Evolutionary conservation across 2,797 vertebrate species (phyloP), one percentile per base, ranked within the genome.

Genomic region (Diglossa cyanea): DNA sequence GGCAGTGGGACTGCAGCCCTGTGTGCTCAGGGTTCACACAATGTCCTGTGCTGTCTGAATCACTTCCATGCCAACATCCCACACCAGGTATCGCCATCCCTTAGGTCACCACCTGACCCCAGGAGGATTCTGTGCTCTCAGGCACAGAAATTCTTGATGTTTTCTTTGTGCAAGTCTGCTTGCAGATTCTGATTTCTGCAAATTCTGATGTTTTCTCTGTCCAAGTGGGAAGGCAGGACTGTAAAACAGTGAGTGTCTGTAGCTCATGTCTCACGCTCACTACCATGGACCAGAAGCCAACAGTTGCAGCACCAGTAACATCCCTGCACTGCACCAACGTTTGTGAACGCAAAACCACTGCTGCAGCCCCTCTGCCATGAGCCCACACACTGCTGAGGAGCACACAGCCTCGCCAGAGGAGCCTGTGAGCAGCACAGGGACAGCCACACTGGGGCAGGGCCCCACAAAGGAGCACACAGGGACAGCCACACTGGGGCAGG

Each of bases 81-180:
- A 48, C 57, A 42, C 12, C 3, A 3, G 55, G 15, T 17, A 61
- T 30, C 0, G 0, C 65, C 42, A 42, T 50, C 68, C 68, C 50
- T 57, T 24, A 20, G 71, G 33, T n/a, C 30, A 65, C 21, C 23
- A 3, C 37, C 24, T 40, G 11, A n/a, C 25, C n/a, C 76, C 53
- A 30, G 42, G 45, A 48, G 57, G 37, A 33, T 77, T 77, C 74
- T 72, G 35, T 77, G 40, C 37, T 76, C 47, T 39, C 9, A 70
- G 3, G 3, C 4, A 31, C 45, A 45, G 45, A 89, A 85, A 54
- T 53, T n/a, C 37, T 40, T 11, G 1, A 31, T 35, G 9, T 3
- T 42, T 25, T 24, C 50, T 54, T 48, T 47, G 26, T 5, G 4
- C 74, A 82, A 37, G 47, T 35, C 44, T 63, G 21, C 31, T 60